Evolutionary conservation across 2,888 invertebrate genomes (phyloP), one percentile per base, ranked within the genome.

Genomic region (Agrotis ipsilon): DNA sequence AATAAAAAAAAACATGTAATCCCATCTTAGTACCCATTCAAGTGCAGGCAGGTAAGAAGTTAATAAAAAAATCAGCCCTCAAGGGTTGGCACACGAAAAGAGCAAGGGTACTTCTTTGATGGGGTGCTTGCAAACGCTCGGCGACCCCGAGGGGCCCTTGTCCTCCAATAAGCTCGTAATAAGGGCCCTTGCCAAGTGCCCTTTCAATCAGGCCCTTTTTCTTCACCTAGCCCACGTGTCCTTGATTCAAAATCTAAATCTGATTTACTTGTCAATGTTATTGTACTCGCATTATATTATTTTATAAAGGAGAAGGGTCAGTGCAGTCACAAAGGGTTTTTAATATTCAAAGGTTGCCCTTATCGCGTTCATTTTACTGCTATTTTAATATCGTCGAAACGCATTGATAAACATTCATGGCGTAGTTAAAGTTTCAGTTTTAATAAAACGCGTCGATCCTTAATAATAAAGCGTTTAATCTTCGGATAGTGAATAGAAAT

Each of bases 101-200:
- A 94, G 94, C 96, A 96, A 94, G 91, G 94, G 92, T 90, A 90
- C 89, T 90, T 88, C 88, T 91, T 91, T 90, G 89, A 89, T 89
- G 91, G 93, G 92, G 92, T 88, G 89, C 91, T 90, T 86, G 82
- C 89, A 88, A 90, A 87, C 88, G 84, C 82, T 78, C 75, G 72
- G 73, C 78, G 83, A 81, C 87, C 86, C 86, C 84, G 75, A 92
- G 91, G 91, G 90, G 84, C 90, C 84, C 95, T 94, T 90, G 91
- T 92, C 87, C 93, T 92, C 94, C 94, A 95, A 96, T 95, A 93
- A 93, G 90, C 90, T 90, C 91, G 89, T 94, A 94, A 95, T 90
- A 96, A 95, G 94, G 82, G 87, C 90, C 88, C 94, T 93, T 76
- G 85, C 87, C 86, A 89, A 92, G 93, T 89, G 84, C 87, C 90